A percentile compares a stretch with the other conserved stretches of the same genome.
These are phyloP conservation scores for Microctonus aethiopoides DNA, from an alignment of 2,888 invertebrate species.

Conservation along the genomic window DNA sequence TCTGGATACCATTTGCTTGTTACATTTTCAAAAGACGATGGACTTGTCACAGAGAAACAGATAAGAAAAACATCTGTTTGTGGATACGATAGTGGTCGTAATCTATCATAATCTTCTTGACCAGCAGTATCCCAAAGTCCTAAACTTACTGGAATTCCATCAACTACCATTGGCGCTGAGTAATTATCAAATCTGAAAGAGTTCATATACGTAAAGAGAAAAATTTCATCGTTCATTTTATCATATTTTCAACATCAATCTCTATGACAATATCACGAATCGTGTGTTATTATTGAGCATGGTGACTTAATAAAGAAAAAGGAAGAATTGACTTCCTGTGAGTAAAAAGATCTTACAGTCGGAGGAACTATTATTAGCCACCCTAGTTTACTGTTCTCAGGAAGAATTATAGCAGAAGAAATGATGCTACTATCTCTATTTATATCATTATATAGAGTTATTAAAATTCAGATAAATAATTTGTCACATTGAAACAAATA, in stretches of 20 bases:
- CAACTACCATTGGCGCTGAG: constrained; percentile 98
- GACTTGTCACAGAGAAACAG: constrained; percentile 99
- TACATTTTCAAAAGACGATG: constrained; percentile 99
- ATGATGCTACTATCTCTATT: constrained; percentile 30
- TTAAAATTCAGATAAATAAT: not conserved
- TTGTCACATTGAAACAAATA: constrained; percentile 22
- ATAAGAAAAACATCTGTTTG: constrained; percentile 99
- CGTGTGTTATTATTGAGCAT: not conserved
- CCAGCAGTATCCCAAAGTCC: constrained; percentile 99
- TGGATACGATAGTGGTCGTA: constrained; percentile 96
- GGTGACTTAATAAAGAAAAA: constrained; percentile 1
- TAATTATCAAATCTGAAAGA: constrained; percentile 93
- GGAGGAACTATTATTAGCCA: constrained; percentile 43
- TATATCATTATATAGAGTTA: constrained; percentile 33
- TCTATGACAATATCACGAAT: not conserved
- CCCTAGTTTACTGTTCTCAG: constrained; percentile 48
- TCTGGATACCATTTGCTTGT: constrained; percentile 99
- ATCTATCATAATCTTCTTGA: constrained; percentile 96
- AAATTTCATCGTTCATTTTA: not conserved
- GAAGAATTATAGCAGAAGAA: constrained; percentile 46
- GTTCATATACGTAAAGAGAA: not conserved
- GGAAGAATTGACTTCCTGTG: constrained; percentile 40
- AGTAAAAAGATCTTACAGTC: constrained; percentile 31
- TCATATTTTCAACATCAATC: not conserved
- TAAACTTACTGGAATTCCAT: constrained; percentile 95